Base-by-base conservation (phyloP, 2,797 vertebrate genomes). In the Cuculus canorus region DNA sequence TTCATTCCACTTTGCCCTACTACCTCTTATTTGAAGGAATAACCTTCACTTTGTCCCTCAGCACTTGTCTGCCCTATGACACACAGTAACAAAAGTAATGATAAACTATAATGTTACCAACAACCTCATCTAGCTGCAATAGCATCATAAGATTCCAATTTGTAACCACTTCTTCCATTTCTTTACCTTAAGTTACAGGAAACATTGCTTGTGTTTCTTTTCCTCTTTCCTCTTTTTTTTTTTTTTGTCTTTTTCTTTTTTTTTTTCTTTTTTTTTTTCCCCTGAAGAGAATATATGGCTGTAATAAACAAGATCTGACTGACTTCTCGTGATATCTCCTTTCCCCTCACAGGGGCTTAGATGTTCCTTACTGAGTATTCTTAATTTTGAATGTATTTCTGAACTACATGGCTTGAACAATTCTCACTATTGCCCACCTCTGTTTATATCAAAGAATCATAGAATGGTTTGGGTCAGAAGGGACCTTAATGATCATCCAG, bases 221-320 rank as follows among this genome's bases (percentile, higher is more conserved):
- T 25, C 5, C 1, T 1, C 35, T 35, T 56, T 32, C 11, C 11
- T 32, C 5, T 43, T 70, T 35, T 23, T 4, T 1, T 1, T 41
- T 35, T 65, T 19, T 13, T 19, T 7, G 87, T 14, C 43, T 18
- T 33, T 35, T 48, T 28, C n/a, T n/a, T n/a, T n/a, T n/a, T n/a
- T n/a, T n/a, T n/a, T n/a, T n/a, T n/a, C n/a, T 28, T 17, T 60
- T 77, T 88, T 92, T 88, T 86, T 86, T n/a, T 22, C 15, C 27
- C 30, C 59, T 27, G 53, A 88, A 68, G 41, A 97, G 87, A 93
- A 96, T 96, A 52, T 64, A 75, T 88, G 30, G 16, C 21, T 94
- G 59, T 93, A 97, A 97, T 97, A 97, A 97, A 92, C 41, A 86
- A 90, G 45, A 21, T 68, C 84, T 96, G 80, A 86, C 19, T 86